phyloP scores from a whole-genome alignment of 2,113 vertebrate genomes.

The Podilymbus podiceps region DNA sequence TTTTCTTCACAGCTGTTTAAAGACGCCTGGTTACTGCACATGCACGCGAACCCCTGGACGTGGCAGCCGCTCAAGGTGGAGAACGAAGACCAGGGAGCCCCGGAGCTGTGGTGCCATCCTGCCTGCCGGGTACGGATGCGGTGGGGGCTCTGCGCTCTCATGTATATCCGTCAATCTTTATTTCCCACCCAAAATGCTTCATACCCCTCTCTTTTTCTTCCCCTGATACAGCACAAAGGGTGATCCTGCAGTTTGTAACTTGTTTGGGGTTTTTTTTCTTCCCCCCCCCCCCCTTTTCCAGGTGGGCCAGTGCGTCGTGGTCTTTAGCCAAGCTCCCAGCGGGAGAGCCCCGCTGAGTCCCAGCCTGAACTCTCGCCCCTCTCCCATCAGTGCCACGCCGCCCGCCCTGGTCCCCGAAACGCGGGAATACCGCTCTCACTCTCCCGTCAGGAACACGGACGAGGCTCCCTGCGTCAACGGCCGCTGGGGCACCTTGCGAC shows the following conservation, averaged over 20 bases:
- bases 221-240: fast-evolving
- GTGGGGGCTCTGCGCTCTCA: neutral
- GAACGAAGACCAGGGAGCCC: slow-evolving; percentile 94
- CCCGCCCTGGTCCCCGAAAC: slow-evolving; percentile 86
- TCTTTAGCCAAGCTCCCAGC: slow-evolving; percentile 96
- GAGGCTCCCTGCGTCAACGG: slow-evolving; percentile 96
- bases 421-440: slow-evolving; percentile 90
- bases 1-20: slow-evolving; percentile 86
- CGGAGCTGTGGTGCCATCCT: slow-evolving; percentile 96
- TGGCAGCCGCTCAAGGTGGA: slow-evolving; percentile 97
- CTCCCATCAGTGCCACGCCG: slow-evolving; percentile 94
- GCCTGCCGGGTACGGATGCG: slow-evolving; percentile 82
- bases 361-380: slow-evolving; percentile 94
- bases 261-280: too few species aligned
- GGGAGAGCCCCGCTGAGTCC: slow-evolving; percentile 94
- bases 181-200: neutral
- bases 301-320: slow-evolving; percentile 97
- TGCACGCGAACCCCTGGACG: slow-evolving; percentile 82
- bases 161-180: fast-evolving
- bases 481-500: slow-evolving; percentile 93
- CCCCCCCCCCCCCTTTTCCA: slow-evolving; percentile 50
- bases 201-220: fast-evolving
- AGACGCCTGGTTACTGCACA: slow-evolving; percentile 95
- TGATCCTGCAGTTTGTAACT: neutral
- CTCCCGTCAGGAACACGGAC: slow-evolving; percentile 84